phyloP scores from a whole-genome alignment of 2,797 vertebrate species.

The Coregonus ussuriensis region DNA sequence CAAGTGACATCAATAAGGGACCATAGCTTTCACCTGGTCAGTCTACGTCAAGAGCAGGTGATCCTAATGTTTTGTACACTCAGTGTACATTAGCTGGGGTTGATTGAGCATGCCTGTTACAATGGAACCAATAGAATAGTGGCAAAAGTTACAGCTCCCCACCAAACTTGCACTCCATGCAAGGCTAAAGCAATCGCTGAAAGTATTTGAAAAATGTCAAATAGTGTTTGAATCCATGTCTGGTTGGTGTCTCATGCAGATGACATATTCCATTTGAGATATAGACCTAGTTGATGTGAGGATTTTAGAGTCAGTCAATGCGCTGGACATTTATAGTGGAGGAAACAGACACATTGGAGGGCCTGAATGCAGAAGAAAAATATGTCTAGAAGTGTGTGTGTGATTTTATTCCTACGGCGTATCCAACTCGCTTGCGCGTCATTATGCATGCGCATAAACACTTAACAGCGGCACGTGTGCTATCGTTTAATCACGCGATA shows the following conservation, averaged over 20 bases:
- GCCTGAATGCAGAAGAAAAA: not conserved
- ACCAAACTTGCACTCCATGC: not conserved
- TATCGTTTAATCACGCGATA: constrained; percentile 21
- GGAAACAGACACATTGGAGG: not conserved
- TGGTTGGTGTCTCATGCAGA: too few relatives aligned
- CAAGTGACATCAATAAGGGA: too few relatives aligned
- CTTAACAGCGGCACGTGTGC: constrained; percentile 13
- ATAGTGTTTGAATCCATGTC: too few relatives aligned
- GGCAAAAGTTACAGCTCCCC: not conserved
- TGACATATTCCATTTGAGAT: too few relatives aligned
- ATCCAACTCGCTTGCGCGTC: constrained; percentile 4
- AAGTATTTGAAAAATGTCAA: too few relatives aligned
- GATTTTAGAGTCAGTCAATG: not conserved
- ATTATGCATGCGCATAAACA: constrained; percentile 22
- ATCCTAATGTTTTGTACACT: too few relatives aligned
- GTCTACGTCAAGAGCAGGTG: too few relatives aligned
- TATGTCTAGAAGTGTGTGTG: not conserved
- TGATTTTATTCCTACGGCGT: constrained; percentile 10
- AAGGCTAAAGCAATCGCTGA: not conserved
- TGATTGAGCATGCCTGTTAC: too few relatives aligned
- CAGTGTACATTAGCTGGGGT: too few relatives aligned
- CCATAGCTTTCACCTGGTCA: too few relatives aligned
- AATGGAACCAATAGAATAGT: too few relatives aligned
- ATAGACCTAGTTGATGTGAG: too few relatives aligned
- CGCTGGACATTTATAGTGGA: not conserved